Percentiles rank a stretch among this genome's conserved stretches.
Evolutionary conservation across 2,113 vertebrate genomes (phyloP).

Genomic region (Silurus glanis): DNA sequence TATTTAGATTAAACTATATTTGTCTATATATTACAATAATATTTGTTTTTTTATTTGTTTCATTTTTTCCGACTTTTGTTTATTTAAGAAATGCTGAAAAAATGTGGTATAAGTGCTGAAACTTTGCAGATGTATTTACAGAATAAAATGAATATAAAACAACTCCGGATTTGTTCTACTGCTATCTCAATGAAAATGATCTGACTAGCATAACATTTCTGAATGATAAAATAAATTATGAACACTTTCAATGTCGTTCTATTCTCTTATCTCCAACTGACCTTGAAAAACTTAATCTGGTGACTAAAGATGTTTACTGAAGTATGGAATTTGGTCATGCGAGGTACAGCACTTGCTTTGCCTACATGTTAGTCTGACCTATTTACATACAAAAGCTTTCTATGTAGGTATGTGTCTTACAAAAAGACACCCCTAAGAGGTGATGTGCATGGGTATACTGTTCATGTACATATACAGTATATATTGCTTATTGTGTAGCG

Average conservation of each 20-base stretch:
- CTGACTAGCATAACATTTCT: background rate
- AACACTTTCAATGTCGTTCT: background rate
- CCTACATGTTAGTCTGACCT: too few relatives aligned
- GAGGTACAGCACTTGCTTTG: constrained; percentile 72
- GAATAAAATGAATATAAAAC: background rate
- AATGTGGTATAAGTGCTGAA: background rate
- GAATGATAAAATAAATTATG: background rate
- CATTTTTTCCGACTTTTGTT: background rate
- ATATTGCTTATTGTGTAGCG: background rate
- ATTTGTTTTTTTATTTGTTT: background rate
- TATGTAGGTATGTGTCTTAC: background rate
- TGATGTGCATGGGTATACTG: background rate
- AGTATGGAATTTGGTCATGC: constrained; percentile 95
- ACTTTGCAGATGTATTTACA: background rate
- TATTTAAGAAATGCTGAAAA: background rate
- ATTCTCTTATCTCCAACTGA: constrained; percentile 1
- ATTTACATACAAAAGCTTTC: too few relatives aligned
- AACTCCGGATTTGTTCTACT: background rate
- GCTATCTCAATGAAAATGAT: background rate
- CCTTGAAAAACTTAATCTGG: constrained; percentile 70
- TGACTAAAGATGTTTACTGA: constrained; percentile 93
- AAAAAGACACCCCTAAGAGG: background rate
- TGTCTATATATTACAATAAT: background rate
- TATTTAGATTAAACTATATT: too few relatives aligned
- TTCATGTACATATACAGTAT: too few relatives aligned